These are phyloP conservation scores for Gobionotothen gibberifrons DNA, from an alignment of 2,797 vertebrate genomes.

Conservation along the genomic window DNA sequence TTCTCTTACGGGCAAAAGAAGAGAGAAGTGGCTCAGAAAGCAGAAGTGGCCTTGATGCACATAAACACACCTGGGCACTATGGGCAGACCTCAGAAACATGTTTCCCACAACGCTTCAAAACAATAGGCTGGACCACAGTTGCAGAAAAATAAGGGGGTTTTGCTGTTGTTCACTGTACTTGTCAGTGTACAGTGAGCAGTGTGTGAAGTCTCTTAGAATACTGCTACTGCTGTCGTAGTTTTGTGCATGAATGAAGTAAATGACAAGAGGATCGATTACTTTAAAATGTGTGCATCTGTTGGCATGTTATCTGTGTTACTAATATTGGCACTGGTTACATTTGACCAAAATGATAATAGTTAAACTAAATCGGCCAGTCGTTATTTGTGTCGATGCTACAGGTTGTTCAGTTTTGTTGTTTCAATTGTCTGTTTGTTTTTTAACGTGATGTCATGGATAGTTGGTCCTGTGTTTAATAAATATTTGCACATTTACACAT, in stretches of 20 bases:
- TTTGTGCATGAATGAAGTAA: neutral
- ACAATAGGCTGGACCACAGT: slow-evolving; percentile 35
- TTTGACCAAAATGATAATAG: too few species aligned
- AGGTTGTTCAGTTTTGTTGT: too few species aligned
- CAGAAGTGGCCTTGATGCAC: slow-evolving; percentile 72
- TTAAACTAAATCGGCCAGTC: too few species aligned
- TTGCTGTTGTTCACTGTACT: slow-evolving; percentile 28
- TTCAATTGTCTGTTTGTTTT: too few species aligned
- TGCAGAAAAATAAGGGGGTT: slow-evolving; percentile 46
- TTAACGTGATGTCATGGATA: too few species aligned
- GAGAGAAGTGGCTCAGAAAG: slow-evolving; percentile 82
- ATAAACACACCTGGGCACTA: slow-evolving; percentile 65
- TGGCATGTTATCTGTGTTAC: neutral
- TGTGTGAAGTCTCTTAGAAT: neutral
- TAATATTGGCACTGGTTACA: neutral
- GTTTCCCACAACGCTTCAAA: slow-evolving; percentile 24
- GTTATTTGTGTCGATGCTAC: too few species aligned
- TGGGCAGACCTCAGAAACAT: neutral
- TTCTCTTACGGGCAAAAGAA: slow-evolving; percentile 73
- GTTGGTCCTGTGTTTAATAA: too few species aligned
- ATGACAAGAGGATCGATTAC: neutral
- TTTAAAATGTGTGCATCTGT: too few species aligned
- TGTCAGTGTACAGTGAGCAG: slow-evolving; percentile 13
- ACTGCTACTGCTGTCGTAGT: neutral
- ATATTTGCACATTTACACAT: neutral